Percentiles rank a stretch among this genome's conserved stretches.
Evolutionary conservation across 23 tunicate species (phyloP).

Genomic region (Trididemnum clinides): DNA sequence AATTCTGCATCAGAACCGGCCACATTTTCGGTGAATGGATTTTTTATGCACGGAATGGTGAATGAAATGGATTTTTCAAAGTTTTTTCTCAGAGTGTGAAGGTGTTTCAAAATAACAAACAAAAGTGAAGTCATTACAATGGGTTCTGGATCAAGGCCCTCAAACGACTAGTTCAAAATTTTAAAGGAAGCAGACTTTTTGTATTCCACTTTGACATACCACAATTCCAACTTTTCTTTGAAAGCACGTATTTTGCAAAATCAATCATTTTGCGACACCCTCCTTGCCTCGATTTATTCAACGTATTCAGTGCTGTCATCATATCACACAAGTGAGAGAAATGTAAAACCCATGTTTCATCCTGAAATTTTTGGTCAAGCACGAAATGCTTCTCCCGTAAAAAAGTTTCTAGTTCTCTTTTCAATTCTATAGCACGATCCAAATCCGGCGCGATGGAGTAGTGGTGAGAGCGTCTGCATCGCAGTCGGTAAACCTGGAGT

Average conservation of each 20-base stretch:
- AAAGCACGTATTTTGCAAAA: neutral
- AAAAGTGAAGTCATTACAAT: neutral
- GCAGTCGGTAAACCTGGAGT: no score
- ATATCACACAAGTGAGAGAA: neutral
- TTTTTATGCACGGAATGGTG: neutral
- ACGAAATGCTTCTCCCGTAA: neutral
- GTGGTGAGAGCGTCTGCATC: no score
- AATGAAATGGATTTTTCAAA: neutral
- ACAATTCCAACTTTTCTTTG: neutral
- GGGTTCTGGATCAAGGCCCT: neutral
- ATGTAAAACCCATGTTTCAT: neutral
- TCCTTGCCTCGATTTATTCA: neutral
- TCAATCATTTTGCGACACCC: neutral
- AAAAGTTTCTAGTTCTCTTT: neutral
- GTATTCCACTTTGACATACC: constrained; percentile 17
- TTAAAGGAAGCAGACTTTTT: neutral
- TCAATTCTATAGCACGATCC: neutral
- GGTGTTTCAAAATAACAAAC: constrained; percentile 1
- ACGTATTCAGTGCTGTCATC: neutral
- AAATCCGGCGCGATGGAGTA: no score
- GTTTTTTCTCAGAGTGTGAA: constrained; percentile 15
- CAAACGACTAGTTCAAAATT: neutral
- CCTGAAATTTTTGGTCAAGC: neutral
- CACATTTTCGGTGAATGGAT: neutral
- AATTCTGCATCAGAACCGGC: neutral